Conservation (phyloP, 2,113 vertebrate genomes). For the Delphinapterus leucas region DNA sequence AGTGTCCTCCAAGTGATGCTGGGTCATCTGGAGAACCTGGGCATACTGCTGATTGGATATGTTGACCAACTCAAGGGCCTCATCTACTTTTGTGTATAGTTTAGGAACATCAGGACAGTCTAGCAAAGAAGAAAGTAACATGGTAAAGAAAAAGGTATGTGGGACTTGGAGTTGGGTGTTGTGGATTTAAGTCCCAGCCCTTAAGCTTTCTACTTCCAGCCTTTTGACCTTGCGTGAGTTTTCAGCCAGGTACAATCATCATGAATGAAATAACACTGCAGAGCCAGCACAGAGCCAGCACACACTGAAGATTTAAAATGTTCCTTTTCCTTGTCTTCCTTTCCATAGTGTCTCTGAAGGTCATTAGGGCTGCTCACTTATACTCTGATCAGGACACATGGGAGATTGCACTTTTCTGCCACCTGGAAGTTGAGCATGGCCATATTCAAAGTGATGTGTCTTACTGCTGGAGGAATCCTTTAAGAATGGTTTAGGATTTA, state of each 20-base stretch:
- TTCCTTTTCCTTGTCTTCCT: not conserved
- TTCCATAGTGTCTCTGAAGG: not conserved
- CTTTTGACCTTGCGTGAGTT: not conserved
- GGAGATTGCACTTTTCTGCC: not conserved
- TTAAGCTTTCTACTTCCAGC: not conserved
- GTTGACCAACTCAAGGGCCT: conserved; percentile 87
- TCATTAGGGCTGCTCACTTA: not conserved
- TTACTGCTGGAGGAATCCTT: not conserved
- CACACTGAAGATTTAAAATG: not conserved
- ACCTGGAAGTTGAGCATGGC: not conserved
- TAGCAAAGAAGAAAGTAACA: conserved; percentile 67
- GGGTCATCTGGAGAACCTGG: conserved; percentile 88
- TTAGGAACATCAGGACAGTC: conserved; percentile 89
- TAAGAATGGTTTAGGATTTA: not conserved
- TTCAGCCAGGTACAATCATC: not conserved
- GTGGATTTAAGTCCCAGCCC: not conserved
- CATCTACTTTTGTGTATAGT: conserved; percentile 88
- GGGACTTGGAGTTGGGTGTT: not conserved
- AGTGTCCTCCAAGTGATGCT: conserved; percentile 89
- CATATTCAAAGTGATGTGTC: not conserved
- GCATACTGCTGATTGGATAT: conserved; percentile 88
- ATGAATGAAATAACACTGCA: not conserved
- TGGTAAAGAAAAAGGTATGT: not conserved
- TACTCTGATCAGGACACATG: not conserved
- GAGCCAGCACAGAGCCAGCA: not conserved